Evolutionary conservation across 2,113 vertebrate species (phyloP).

Genomic region (Odobenus rosmarus): DNA sequence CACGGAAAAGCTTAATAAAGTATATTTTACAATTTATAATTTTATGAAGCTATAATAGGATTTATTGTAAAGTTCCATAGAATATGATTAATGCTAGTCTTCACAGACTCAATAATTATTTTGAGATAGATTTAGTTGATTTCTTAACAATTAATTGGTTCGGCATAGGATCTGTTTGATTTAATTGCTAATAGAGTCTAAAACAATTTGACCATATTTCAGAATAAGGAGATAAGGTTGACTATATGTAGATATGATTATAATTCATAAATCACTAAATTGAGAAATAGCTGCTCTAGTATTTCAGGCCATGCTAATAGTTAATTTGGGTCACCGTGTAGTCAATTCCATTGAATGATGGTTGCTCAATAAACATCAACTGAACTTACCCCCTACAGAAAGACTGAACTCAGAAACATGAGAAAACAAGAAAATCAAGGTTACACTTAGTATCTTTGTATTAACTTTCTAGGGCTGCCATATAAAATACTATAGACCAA

Average conservation of each 20-base stretch:
- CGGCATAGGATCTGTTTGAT: slow-evolving; percentile 45
- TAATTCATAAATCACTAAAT: slow-evolving; percentile 12
- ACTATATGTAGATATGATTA: not conserved
- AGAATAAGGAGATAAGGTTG: slow-evolving; percentile 46
- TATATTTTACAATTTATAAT: slow-evolving; percentile 59
- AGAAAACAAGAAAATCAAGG: not conserved
- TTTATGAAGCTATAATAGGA: slow-evolving; percentile 62
- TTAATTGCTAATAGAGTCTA: slow-evolving; percentile 32
- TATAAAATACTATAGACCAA: not conserved
- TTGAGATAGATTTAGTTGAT: slow-evolving; percentile 65
- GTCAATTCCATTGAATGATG: not conserved
- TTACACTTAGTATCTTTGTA: not conserved
- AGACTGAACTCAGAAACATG: not conserved
- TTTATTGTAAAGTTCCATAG: slow-evolving; percentile 56
- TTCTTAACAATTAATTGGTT: slow-evolving; percentile 63
- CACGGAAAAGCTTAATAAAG: slow-evolving; percentile 58
- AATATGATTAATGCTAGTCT: slow-evolving; percentile 60
- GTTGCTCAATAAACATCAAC: not conserved
- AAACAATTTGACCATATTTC: slow-evolving; percentile 46
- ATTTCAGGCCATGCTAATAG: not conserved
- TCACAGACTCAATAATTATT: slow-evolving; percentile 64
- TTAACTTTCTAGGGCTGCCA: not conserved
- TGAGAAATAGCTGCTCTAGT: not conserved
- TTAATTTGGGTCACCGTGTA: not conserved
- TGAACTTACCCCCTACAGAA: not conserved